Conservation (phyloP, 1,140 invertebrate species). For the Yoshiicerus persimilis region DNA sequence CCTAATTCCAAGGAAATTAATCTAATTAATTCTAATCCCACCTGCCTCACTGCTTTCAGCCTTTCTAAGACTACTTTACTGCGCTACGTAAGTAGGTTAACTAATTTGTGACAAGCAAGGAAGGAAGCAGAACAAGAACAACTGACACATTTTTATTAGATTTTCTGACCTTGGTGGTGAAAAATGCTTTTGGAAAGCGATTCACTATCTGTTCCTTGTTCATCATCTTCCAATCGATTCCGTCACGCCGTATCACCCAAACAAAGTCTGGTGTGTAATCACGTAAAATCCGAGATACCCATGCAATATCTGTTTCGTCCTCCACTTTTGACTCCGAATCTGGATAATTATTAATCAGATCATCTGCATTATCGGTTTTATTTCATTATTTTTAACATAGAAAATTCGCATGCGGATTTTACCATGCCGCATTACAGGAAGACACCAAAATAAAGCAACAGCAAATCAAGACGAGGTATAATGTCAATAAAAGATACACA, state of each 20-base stretch:
- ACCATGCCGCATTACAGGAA: too few relatives aligned
- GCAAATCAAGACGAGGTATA: background rate
- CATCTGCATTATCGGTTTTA: background rate
- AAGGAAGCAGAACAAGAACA: background rate
- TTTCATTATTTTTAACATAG: background rate
- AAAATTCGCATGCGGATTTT: background rate
- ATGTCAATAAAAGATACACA: background rate
- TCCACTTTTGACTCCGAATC: slow-evolving; percentile 9
- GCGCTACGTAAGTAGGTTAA: background rate
- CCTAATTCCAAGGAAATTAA: slow-evolving; percentile 51
- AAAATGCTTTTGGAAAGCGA: slow-evolving; percentile 76
- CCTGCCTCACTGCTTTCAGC: background rate
- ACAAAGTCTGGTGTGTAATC: slow-evolving; percentile 73
- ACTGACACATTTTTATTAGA: background rate
- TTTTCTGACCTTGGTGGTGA: slow-evolving; percentile 80
- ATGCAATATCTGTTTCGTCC: slow-evolving; percentile 44
- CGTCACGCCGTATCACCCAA: slow-evolving; percentile 83
- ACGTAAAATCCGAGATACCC: slow-evolving; percentile 55
- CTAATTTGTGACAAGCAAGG: background rate
- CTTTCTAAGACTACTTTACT: too few relatives aligned
- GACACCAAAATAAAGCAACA: background rate
- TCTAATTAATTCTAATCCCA: slow-evolving; percentile 7
- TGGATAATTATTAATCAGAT: background rate
- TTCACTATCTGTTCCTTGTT: slow-evolving; percentile 66
- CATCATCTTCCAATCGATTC: slow-evolving; percentile 65